Evolutionary conservation across 2,113 vertebrate genomes (phyloP), one percentile per base, ranked within the genome.

Genomic region (Benitochromis conjunctus): DNA sequence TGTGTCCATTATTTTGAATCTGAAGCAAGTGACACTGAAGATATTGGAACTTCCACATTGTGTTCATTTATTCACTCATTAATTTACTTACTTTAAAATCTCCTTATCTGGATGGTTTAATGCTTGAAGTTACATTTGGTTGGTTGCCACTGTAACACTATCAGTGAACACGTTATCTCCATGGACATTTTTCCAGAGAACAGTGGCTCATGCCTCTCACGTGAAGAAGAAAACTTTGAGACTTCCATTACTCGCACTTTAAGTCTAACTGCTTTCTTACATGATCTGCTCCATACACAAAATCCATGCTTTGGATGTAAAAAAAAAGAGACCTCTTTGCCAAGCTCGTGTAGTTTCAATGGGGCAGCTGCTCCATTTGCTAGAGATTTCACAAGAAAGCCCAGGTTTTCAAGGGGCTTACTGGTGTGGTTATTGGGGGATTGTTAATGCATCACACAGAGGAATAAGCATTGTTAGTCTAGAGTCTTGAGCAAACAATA

Each of bases 51-150:
- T 26, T 46, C 14, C 13, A 71, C 13, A 4, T 71, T 29, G 41
- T 43, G 8, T 48, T 3, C 5, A 31, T 76, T 64, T 0, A 64
- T 76, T 48, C 3, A 71, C 51, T 48, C 0, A 7, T 74, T 74
- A 3, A 29, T 74, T 11, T 12, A 21, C 7, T 74, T 76, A 3
- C 9, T 51, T 51, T 76, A 29, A 74, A 74, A 48, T 71, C 1
- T 74, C 41, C 11, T 1, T 74, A 19, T 74, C 14, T 48, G 14
- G 1, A 74, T 74, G 8, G 14, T 24, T 48, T 7, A 29, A 48
- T 31, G 43, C 46, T 31, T 76, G 24, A 18, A 31, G 1, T 31
- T 29, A 76, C 24, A 31, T 51, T 51, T 76, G 24, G 0, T 76
- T 31, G 16, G 16, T 2, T n/a, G 43, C 6, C 16, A 51, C 46